A percentile compares a stretch with the other conserved stretches of the same genome.
phyloP scores from a whole-genome alignment of 2,797 vertebrate genomes.

The Cirrhinus mrigala region DNA sequence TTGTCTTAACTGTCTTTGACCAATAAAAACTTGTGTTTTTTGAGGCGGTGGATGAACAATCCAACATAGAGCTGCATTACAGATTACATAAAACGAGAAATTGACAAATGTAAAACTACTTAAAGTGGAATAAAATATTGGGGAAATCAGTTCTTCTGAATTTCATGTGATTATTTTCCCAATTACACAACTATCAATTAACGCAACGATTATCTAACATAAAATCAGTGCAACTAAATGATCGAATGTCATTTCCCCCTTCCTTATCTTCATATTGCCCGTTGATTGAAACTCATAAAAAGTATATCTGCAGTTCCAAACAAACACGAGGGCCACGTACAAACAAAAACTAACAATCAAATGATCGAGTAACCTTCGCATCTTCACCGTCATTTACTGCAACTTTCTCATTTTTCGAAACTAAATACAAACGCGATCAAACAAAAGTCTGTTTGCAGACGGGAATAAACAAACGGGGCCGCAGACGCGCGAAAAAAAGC shows the following conservation, averaged over 20 bases:
- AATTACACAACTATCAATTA: neutral
- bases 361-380: neutral
- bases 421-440: neutral
- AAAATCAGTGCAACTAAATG: neutral
- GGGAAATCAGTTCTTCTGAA: neutral
- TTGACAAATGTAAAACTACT: too few species aligned
- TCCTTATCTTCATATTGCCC: neutral
- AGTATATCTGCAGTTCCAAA: neutral
- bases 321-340: neutral
- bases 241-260: neutral
- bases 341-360: neutral
- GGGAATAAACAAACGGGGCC: conserved; percentile 10
- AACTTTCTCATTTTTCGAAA: neutral
- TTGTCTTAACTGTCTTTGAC: neutral
- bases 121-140: neutral
- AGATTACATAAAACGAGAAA: neutral
- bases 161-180: neutral
- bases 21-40: neutral
- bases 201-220: neutral
- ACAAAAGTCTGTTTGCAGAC: neutral
- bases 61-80: neutral
- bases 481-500: conserved; percentile 34
- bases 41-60: neutral
- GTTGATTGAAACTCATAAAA: neutral
- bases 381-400: neutral